Percentiles rank a stretch among this genome's conserved stretches.
Conservation (phyloP, 1,140 invertebrate species). For the Lamellibrachia luymesi region DNA sequence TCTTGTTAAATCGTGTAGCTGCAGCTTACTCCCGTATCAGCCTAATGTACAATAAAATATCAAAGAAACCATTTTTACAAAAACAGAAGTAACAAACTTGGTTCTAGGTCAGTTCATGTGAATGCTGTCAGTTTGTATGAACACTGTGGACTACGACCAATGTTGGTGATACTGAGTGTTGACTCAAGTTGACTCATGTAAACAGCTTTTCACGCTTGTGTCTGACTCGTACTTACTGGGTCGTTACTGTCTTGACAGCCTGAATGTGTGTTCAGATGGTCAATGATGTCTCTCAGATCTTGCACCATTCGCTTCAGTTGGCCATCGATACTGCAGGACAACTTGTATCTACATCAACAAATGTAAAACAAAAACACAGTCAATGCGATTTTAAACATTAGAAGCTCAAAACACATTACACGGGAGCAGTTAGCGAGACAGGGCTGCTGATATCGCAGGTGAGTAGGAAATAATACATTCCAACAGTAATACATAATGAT, state of each 20-base stretch:
- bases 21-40: background rate
- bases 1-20: no score
- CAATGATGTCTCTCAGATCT: conserved; percentile 91
- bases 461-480: no score
- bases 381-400: background rate
- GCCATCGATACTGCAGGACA: conserved; percentile 87
- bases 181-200: no score
- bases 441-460: no score
- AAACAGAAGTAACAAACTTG: background rate
- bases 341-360: conserved; percentile 66
- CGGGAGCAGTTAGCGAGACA: no score
- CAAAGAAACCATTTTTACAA: background rate
- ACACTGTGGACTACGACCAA: background rate
- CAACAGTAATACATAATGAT: no score
- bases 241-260: conserved; percentile 76
- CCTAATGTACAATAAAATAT: background rate
- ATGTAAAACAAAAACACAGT: background rate
- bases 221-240: conserved; percentile 65
- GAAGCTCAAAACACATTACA: background rate
- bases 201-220: background rate
- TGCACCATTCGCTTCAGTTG: conserved; percentile 92
- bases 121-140: background rate
- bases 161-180: conserved; percentile 9
- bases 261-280: conserved; percentile 87
- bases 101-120: background rate